Conservation (phyloP, 2,113 vertebrate genomes). For the Larimichthys polyactis region DNA sequence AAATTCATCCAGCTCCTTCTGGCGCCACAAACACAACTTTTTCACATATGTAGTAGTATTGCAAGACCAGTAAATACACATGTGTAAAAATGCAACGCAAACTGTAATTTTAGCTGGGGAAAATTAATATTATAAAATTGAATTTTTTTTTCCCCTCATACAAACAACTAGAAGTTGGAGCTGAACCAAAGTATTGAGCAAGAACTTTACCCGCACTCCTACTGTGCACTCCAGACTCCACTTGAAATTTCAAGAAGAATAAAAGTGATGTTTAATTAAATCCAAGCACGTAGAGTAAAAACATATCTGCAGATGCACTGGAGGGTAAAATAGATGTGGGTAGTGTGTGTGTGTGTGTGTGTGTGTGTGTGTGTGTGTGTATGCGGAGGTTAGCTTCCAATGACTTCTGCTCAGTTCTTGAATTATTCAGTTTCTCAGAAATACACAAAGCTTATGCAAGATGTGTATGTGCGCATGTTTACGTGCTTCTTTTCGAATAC, state of each 20-base stretch:
- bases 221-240: neutral
- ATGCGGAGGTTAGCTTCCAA: slow-evolving; percentile 13
- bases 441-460: neutral
- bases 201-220: neutral
- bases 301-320: slow-evolving; percentile 12
- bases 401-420: slow-evolving; percentile 33
- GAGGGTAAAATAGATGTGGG: slow-evolving; percentile 12
- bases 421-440: slow-evolving; percentile 55
- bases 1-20: neutral
- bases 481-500: slow-evolving; percentile 4
- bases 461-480: neutral
- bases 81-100: neutral
- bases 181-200: neutral
- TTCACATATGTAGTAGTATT: neutral
- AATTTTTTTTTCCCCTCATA: neutral
- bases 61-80: neutral
- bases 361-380: neutral
- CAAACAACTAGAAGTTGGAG: neutral
- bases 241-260: slow-evolving; percentile 1
- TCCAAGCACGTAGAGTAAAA: slow-evolving; percentile 20
- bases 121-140: neutral
- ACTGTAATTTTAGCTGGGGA: neutral
- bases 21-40: neutral
- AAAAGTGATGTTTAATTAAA: slow-evolving; percentile 31
- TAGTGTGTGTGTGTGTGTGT: neutral